phyloP scores from a whole-genome alignment of 2,888 invertebrate genomes.

The Mactromeris polynyma region DNA sequence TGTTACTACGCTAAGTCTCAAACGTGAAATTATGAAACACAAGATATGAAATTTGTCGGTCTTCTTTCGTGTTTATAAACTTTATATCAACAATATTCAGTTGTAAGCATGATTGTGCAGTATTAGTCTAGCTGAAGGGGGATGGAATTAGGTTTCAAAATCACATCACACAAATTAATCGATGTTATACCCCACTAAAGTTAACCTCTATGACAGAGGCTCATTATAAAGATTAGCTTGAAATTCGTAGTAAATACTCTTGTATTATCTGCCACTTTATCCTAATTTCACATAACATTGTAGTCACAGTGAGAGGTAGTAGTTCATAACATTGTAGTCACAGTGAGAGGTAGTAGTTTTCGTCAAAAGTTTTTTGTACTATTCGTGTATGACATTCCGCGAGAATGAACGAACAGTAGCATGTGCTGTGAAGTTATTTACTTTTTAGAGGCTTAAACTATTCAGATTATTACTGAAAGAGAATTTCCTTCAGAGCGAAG shows the following conservation, averaged over 20 bases:
- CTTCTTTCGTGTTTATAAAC: too few relatives aligned
- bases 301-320: conserved; percentile 20
- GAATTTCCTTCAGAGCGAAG: not conserved
- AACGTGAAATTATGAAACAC: too few relatives aligned
- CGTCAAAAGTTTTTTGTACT: conserved; percentile 21
- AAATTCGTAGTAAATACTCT: conserved; percentile 23
- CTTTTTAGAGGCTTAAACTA: not conserved
- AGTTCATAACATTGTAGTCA: not conserved
- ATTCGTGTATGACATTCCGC: conserved; percentile 8
- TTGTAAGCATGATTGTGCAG: not conserved
- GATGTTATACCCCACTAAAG: conserved; percentile 11
- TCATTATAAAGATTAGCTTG: conserved; percentile 26
- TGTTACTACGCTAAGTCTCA: too few relatives aligned
- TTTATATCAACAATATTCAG: too few relatives aligned
- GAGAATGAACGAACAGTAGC: not conserved
- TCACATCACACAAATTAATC: not conserved
- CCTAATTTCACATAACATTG: conserved; percentile 10
- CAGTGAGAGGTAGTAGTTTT: not conserved
- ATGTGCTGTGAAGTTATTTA: conserved; percentile 9
- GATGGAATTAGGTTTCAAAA: not conserved
- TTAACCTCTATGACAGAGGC: conserved; percentile 27
- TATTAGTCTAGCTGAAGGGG: not conserved
- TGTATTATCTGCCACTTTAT: conserved; percentile 25
- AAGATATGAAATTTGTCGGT: too few relatives aligned
- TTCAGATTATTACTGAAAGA: not conserved